Base-by-base conservation (phyloP, 2,113 vertebrate species). In the Pseudorasbora parva region DNA sequence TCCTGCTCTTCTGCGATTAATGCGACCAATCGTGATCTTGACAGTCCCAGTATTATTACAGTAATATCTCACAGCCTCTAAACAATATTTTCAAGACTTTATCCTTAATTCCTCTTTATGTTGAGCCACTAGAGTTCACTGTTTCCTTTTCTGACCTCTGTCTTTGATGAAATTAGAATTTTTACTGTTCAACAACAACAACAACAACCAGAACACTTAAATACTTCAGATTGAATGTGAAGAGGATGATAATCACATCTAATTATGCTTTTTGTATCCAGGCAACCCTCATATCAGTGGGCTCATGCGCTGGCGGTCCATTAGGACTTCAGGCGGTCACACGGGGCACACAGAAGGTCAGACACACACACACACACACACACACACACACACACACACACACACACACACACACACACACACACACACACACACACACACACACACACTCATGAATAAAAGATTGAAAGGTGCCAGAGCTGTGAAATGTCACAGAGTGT, bases 231-330 rank as follows among this genome's bases (percentile, higher is more conserved):
- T 87, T 85, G 78, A 81, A 49, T 81, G 86, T 91, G 86, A 90
- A 93, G 92, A 90, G 93, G 87, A 82, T 89, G 85, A 91, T 94
- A 93, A 94, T 94, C 92, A 90, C 87, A 83, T 88, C 84, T 94
- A 93, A 94, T 94, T 90, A 92, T 92, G 93, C 94, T 94, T 94
- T 95, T 93, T 94, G 94, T 95, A 93, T 92, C 94, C 91, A 91
- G 92, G 94, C 94, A 95, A 95, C 94, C 69, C 82, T 83, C 79
- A 86, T 81, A 66, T 82, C 87, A 75, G 86, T 47, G 84, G n/a
- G 87, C 83, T 91, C 89, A 72, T 88, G 88, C 88, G 84, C 84
- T 90, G 88, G 90, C 89, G 51, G 51, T 73, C 83, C 85, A 86
- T 87, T 84, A 84, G 74, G 84, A 81, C 81, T 64, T 64, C 77